A percentile compares a stretch with the other conserved stretches of the same genome.
Evolutionary conservation across 30 jellyfish, hydroid and myxozoan genomes (phyloP).

Genomic region (Chrysaora quinquecirrha): DNA sequence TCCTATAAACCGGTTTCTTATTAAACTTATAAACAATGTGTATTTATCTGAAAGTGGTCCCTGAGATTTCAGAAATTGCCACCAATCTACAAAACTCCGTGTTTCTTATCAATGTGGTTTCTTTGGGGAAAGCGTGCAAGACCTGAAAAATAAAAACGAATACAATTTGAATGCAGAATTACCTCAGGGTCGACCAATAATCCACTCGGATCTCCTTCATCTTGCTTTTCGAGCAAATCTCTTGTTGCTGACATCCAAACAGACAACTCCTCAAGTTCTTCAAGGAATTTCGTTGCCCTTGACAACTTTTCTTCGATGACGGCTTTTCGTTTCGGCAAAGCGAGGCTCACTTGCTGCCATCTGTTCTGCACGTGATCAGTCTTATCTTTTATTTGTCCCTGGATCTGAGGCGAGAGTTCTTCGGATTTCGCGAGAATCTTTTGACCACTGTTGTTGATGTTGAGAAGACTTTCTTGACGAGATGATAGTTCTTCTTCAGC

Average conservation of each 20-base stretch:
- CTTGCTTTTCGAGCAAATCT: conserved; percentile 82
- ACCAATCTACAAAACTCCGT: too few species aligned
- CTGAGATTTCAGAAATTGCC: too few species aligned
- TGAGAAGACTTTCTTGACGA: conserved; percentile 63
- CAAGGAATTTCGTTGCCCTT: conserved; percentile 92
- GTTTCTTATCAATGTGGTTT: too few species aligned
- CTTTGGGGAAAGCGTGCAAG: too few species aligned
- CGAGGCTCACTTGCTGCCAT: conserved; percentile 77
- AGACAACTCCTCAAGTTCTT: conserved; percentile 94
- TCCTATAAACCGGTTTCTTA: too few species aligned
- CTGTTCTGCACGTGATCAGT: conserved; percentile 55
- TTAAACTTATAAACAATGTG: too few species aligned
- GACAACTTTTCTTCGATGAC: conserved; percentile 74
- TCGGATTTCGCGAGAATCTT: conserved; percentile 63
- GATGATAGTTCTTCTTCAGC: conserved; percentile 64
- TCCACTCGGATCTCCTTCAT: conserved; percentile 72
- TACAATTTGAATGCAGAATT: too few species aligned
- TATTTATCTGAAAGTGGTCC: too few species aligned
- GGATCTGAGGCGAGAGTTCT: conserved; percentile 57
- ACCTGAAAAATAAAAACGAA: too few species aligned
- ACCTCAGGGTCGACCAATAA: conserved; percentile 95
- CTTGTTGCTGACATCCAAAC: conserved; percentile 98
- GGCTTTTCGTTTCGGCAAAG: conserved; percentile 51
- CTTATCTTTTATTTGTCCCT: conserved; percentile 55
- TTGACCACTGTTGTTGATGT: conserved; percentile 66